These are phyloP conservation scores for Himalopsyche phryganea DNA, from an alignment of 1,140 invertebrate genomes.

Conservation along the genomic window DNA sequence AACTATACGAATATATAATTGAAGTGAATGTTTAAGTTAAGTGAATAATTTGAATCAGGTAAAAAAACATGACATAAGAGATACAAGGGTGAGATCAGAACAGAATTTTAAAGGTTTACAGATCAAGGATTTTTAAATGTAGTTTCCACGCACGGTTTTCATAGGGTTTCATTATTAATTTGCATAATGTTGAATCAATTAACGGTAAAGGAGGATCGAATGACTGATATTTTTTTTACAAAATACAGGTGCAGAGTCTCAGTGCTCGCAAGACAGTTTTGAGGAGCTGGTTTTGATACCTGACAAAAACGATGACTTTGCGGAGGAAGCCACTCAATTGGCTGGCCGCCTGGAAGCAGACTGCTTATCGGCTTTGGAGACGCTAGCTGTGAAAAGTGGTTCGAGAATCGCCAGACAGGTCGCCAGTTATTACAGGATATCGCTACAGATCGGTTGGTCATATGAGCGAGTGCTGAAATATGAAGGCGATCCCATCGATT, in stretches of 20 bases:
- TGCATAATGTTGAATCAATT: too few relatives aligned
- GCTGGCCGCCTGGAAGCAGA: constrained; percentile 45
- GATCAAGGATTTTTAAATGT: too few relatives aligned
- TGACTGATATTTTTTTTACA: too few relatives aligned
- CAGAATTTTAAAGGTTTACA: too few relatives aligned
- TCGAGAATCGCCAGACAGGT: constrained; percentile 45
- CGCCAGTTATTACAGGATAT: constrained; percentile 47
- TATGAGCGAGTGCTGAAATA: constrained; percentile 47
- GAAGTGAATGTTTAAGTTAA: too few relatives aligned
- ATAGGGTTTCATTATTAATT: too few relatives aligned
- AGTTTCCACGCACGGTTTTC: too few relatives aligned
- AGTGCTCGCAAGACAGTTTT: constrained; percentile 45
- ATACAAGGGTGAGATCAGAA: too few relatives aligned
- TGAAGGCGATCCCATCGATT: constrained; percentile 44
- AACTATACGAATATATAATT: too few relatives aligned
- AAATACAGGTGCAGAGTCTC: constrained; percentile 39
- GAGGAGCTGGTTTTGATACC: constrained; percentile 49
- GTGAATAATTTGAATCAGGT: too few relatives aligned
- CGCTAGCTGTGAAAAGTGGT: constrained; percentile 42
- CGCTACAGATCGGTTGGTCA: constrained; percentile 47
- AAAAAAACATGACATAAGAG: too few relatives aligned
- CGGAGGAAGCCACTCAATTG: constrained; percentile 36
- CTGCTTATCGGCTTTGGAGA: constrained; percentile 43
- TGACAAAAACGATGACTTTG: constrained; percentile 41
- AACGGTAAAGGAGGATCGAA: too few relatives aligned